Evolutionary conservation across 2,888 invertebrate genomes (phyloP).

Genomic region (Leucoma salicis): DNA sequence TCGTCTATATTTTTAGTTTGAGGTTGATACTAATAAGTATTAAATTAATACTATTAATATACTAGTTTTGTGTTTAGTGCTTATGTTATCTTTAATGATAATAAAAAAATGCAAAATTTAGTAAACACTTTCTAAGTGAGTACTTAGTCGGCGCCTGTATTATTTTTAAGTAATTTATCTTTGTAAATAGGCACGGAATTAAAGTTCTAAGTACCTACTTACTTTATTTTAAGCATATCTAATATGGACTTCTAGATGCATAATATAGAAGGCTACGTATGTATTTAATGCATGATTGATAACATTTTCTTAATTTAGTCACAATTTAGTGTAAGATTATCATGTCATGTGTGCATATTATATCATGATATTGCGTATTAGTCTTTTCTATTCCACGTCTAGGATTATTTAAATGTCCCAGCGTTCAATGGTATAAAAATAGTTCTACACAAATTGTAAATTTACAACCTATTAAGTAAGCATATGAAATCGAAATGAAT

Average conservation of each 20-base stretch:
- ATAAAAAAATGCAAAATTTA: slow-evolving; percentile 24
- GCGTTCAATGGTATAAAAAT: not conserved
- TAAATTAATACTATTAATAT: slow-evolving; percentile 10
- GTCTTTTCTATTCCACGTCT: too few relatives aligned
- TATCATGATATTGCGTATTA: not conserved
- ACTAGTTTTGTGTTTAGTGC: slow-evolving; percentile 24
- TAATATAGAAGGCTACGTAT: not conserved
- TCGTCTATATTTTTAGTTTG: too few relatives aligned
- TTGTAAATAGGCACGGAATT: slow-evolving; percentile 19
- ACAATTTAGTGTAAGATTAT: slow-evolving; percentile 16
- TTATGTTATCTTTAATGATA: slow-evolving; percentile 20
- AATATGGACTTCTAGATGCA: not conserved
- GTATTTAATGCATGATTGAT: not conserved
- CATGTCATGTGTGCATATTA: not conserved
- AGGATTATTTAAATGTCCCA: not conserved
- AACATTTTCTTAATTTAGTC: slow-evolving; percentile 6
- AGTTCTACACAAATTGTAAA: slow-evolving; percentile 14
- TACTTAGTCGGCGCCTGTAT: slow-evolving; percentile 9
- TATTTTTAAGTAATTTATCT: slow-evolving; percentile 8
- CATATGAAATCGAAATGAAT: slow-evolving; percentile 25
- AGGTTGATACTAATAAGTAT: too few relatives aligned
- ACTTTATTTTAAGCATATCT: not conserved
- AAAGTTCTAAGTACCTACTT: slow-evolving; percentile 2
- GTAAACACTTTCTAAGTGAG: slow-evolving; percentile 6
- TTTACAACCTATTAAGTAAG: slow-evolving; percentile 23